phyloP scores from a whole-genome alignment of 1,140 invertebrate species.

The Platyura marginata region DNA sequence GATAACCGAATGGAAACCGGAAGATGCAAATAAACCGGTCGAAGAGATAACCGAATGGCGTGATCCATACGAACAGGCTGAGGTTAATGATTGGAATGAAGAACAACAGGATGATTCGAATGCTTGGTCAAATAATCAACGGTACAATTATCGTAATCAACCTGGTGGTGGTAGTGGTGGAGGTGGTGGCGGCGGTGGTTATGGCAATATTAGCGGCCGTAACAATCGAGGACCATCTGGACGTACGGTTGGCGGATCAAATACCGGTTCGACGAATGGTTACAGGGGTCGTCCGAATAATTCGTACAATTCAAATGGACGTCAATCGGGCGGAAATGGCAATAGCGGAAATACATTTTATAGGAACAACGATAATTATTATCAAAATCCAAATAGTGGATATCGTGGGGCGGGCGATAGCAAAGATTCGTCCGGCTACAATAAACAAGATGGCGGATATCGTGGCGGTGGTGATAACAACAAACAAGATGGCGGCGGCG shows the following conservation, averaged over 20 bases:
- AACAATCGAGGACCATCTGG: background rate
- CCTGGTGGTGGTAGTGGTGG: background rate
- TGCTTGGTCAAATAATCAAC: background rate
- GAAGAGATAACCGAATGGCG: background rate
- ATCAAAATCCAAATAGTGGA: background rate
- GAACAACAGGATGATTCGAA: background rate
- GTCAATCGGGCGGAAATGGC: background rate
- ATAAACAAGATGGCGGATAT: background rate
- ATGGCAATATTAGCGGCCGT: background rate
- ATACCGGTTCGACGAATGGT: background rate
- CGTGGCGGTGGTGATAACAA: too few species aligned
- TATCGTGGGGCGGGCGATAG: too few species aligned
- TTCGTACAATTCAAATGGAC: background rate
- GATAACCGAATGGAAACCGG: background rate
- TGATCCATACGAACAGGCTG: background rate
- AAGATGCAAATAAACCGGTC: background rate
- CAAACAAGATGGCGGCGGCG: background rate
- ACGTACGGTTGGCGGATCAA: background rate
- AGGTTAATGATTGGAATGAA: background rate
- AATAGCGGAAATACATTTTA: background rate
- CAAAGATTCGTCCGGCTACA: background rate
- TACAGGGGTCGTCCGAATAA: background rate
- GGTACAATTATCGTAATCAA: background rate
- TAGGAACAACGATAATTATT: background rate
- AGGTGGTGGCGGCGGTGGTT: too few species aligned